A percentile compares a stretch with the other conserved stretches of the same genome.
Evolutionary conservation across 2,888 invertebrate genomes (phyloP).

Genomic region (Napeogenes inachia): DNA sequence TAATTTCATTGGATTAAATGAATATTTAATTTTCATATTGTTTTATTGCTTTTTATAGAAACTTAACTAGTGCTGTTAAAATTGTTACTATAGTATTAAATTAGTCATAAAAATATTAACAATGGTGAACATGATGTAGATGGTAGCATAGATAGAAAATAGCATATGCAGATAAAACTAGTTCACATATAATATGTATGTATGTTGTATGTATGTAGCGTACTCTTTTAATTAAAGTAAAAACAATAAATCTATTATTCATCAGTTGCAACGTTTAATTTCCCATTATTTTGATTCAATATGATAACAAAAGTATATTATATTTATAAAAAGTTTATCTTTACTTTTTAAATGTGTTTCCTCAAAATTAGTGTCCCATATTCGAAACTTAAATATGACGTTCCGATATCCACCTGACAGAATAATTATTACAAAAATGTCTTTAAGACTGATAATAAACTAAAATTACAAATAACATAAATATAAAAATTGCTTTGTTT

Average conservation of each 20-base stretch:
- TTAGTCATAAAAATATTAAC: not conserved
- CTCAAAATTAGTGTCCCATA: not conserved
- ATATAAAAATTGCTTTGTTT: not conserved
- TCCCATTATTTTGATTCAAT: no score
- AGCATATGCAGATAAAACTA: not conserved
- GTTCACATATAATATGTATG: not conserved
- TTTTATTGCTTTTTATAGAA: constrained; percentile 31
- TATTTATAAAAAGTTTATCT: no score
- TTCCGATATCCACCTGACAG: not conserved
- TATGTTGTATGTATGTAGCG: no score
- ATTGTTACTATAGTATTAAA: no score
- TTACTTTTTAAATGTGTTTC: no score
- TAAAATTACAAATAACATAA: not conserved
- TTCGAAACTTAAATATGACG: not conserved
- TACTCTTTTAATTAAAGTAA: no score
- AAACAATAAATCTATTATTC: no score
- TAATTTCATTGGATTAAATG: constrained; percentile 62
- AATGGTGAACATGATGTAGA: not conserved
- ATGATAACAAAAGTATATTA: no score
- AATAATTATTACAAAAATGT: constrained; percentile 2
- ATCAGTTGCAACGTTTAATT: no score
- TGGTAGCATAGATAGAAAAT: not conserved
- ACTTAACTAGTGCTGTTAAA: not conserved
- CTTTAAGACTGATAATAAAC: not conserved
- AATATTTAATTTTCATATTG: constrained; percentile 47